Conservation (phyloP, 2,797 vertebrate genomes). For the Lacerta agilis region DNA sequence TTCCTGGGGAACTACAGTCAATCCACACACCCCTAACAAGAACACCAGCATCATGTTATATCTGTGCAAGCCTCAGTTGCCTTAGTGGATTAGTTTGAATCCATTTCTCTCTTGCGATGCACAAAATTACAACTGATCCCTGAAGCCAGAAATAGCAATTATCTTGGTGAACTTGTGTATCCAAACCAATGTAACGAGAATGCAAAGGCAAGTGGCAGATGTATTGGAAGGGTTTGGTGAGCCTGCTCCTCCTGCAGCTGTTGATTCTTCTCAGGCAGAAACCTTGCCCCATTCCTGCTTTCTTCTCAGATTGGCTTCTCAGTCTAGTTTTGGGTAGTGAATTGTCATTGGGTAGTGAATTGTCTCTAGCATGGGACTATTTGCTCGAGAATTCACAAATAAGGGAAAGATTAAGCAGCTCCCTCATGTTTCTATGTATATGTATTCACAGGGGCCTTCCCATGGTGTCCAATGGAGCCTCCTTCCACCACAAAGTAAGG, state of each 20-base stretch:
- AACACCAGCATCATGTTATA: background rate
- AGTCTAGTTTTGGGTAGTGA: background rate
- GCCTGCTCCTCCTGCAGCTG: background rate
- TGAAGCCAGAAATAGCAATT: background rate
- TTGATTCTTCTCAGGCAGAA: background rate
- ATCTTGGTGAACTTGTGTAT: background rate
- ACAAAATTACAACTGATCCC: background rate
- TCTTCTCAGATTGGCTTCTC: background rate
- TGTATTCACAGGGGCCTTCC: too few relatives aligned
- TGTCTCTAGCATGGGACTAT: background rate
- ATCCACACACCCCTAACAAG: background rate
- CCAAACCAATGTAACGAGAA: background rate
- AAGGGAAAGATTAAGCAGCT: too few relatives aligned
- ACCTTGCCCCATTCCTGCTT: background rate
- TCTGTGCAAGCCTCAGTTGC: background rate
- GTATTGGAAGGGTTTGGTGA: background rate
- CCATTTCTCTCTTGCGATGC: background rate
- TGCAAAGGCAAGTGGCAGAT: background rate
- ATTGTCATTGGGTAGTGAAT: background rate
- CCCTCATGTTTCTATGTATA: too few relatives aligned
- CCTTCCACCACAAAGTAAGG: too few relatives aligned
- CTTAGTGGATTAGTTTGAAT: background rate
- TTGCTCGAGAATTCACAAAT: background rate
- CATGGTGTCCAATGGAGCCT: too few relatives aligned
- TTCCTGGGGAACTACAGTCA: background rate